Base-by-base conservation (phyloP, 2,797 vertebrate genomes). In the Sebastes steindachneri region DNA sequence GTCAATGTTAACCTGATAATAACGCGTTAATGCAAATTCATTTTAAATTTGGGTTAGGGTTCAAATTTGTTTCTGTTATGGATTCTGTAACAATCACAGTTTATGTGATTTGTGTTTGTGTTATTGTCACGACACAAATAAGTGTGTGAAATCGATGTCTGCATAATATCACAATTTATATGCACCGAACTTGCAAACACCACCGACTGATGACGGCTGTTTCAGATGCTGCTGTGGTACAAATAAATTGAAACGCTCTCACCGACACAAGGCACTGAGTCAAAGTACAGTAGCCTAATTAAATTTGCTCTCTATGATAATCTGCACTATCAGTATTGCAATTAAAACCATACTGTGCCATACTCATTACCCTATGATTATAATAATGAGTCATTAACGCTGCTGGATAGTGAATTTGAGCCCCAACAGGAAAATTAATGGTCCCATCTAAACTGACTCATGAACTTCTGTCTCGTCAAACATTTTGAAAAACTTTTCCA, bases 331-430 rank as follows among this genome's bases (percentile, higher is more conserved):
- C 68, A 72, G 67, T 77, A 77, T 37, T 77, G 79, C 79, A 83
- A 86, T 89, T 85, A 79, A 88, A 87, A 64, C 48, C 75, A 79
- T 54, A 89, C 82, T 86, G 80, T 15, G 72, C 62, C 54, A 77
- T 79, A 72, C 67, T 84, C 86, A 90, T 89, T 83, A 86, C 45
- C 81, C 72, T 83, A 71, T 21, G 63, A 88, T 90, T 88, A 86
- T 84, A 88, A 86, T 88, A 91, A 93, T 80, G 83, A 84, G 19
- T 82, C 89, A 73, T 89, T 88, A 86, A 71, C 54, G 21, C 80
- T 69, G 80, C 77, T 78, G 75, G 80, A 86, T 79, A 53, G 31
- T 58, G 67, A 85, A 82, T 79, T 77, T 41, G 65, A 77, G 54
- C 73, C 70, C 81, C 77, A 82, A 68, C 60, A 62, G 82, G 57